Conservation (phyloP, 2,797 vertebrate species). For the Lindbergichthys nudifrons region DNA sequence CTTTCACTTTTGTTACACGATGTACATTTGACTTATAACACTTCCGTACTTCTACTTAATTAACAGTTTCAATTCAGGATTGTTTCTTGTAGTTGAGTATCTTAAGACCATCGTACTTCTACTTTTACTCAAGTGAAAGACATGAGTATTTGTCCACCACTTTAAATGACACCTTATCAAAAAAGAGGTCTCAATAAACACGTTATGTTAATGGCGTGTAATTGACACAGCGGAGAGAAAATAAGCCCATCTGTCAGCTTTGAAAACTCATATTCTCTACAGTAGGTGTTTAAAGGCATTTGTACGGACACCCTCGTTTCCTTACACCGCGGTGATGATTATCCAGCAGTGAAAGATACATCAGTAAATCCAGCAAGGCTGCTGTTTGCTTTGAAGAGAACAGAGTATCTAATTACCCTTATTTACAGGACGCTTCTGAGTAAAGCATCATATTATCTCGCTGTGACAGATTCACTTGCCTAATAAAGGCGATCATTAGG, state of each 20-base stretch:
- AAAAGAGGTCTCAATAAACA: slow-evolving; percentile 14
- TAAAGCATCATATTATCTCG: slow-evolving; percentile 60
- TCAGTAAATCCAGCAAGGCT: slow-evolving; percentile 64
- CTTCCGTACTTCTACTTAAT: no score
- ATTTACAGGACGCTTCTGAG: slow-evolving; percentile 74
- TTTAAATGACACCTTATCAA: background rate
- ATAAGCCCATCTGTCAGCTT: slow-evolving; percentile 41
- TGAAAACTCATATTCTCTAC: slow-evolving; percentile 24
- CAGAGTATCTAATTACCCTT: slow-evolving; percentile 79
- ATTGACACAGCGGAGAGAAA: background rate
- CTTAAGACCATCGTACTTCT: no score
- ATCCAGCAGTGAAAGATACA: slow-evolving; percentile 58
- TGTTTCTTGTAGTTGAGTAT: no score
- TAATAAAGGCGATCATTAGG: slow-evolving; percentile 74
- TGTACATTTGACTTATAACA: no score
- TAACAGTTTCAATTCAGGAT: no score
- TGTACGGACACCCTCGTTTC: slow-evolving; percentile 39
- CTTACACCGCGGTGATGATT: slow-evolving; percentile 50
- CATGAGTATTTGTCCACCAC: no score
- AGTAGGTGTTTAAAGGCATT: slow-evolving; percentile 45
- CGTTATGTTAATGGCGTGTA: slow-evolving; percentile 13
- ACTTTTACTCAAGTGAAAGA: no score
- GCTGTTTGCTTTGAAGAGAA: slow-evolving; percentile 78
- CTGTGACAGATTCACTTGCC: slow-evolving; percentile 71
- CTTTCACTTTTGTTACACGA: no score